Base-by-base conservation (phyloP, 2,888 invertebrate species). In the Drosophila limbata region DNA sequence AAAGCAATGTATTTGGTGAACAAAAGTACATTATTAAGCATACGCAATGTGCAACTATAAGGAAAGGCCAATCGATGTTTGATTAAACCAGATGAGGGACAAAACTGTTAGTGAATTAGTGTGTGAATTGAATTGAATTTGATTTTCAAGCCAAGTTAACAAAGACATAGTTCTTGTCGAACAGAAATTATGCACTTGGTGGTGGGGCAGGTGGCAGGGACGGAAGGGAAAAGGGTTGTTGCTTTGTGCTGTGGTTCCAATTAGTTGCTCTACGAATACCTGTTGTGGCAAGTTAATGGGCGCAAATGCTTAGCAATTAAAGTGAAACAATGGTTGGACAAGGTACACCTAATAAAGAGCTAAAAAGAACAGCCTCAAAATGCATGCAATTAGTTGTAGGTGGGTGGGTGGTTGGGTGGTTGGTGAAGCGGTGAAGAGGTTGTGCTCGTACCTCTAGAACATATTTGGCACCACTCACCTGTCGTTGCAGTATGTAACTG, bases 401-500 rank as follows among this genome's bases (percentile, higher is more conserved):
- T 50, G 53, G 45, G 40, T 56, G 40, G 5, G 19, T 42, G 1
- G 2, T 19, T 33, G 15, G 45, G 40, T 56, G 42, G 11, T 11
- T 42, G 1, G 1, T 17, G 21, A 21, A 8, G 33, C 11, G 55
- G 31, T 19, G 19, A 44, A 40, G 48, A 28, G n/a, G 6, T 28
- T 39, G 15, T 39, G 11, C 13, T 28, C 28, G 15, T 45, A 15
- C 15, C 25, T 57, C 3, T 25, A 21, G 21, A 53, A 13, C 33
- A 53, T 40, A 19, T 65, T 25, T 51, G 35, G 35, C 40, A 31
- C 15, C 35, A 84, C 88, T 79, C 81, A 92, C 92, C 92, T 92
- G 92, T 69, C 92, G 88, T 77, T 92, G 92, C 70, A 92, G 90
- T 68, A 92, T 92, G 77, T 92, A 92, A 83, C 92, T 92, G 69